A percentile compares a stretch with the other conserved stretches of the same genome.
These are phyloP conservation scores for Gymnobelideus leadbeateri DNA, from an alignment of 2,113 vertebrate genomes.

Conservation along the genomic window DNA sequence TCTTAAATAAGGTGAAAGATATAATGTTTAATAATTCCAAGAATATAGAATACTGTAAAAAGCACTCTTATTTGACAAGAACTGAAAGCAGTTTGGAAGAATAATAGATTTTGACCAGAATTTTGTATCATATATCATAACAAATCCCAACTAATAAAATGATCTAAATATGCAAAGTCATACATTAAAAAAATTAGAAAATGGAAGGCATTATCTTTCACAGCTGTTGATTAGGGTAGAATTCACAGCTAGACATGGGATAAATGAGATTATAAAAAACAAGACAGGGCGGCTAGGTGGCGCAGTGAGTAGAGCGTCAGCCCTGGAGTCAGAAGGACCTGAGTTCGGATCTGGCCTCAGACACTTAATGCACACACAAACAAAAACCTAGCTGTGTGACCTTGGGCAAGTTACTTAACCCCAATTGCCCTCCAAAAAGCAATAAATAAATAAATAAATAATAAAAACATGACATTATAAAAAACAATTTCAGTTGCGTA, in stretches of 20 bases:
- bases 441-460: too few species aligned
- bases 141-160: neutral
- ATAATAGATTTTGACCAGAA: neutral
- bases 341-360: too few species aligned
- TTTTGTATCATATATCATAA: neutral
- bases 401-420: too few species aligned
- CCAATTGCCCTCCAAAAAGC: too few species aligned
- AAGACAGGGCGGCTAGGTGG: too few species aligned
- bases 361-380: too few species aligned
- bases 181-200: neutral
- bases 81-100: neutral
- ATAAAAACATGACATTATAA: too few species aligned
- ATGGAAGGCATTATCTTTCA: neutral
- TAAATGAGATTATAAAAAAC: neutral
- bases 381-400: too few species aligned
- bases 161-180: neutral
- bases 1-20: neutral
- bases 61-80: neutral
- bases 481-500: neutral
- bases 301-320: too few species aligned
- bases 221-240: neutral
- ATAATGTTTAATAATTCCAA: neutral
- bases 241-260: neutral
- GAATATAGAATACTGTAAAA: neutral
- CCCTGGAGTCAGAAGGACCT: too few species aligned